Evolutionary conservation across 2,797 vertebrate genomes (phyloP).

Genomic region (Phylloscopus collybita): DNA sequence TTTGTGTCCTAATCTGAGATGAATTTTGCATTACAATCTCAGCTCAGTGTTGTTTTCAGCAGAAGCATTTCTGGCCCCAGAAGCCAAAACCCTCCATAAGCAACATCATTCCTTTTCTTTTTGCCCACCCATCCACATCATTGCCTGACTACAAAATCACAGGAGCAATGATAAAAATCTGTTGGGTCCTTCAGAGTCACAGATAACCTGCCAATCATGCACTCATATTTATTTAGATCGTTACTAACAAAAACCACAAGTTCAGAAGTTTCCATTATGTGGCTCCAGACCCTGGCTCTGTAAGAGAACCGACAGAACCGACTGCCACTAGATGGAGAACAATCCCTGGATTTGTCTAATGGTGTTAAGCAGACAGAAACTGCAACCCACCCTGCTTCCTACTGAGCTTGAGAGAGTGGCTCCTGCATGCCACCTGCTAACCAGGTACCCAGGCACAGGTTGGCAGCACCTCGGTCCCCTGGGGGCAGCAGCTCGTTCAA

Average conservation of each 20-base stretch:
- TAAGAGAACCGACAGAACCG: not conserved
- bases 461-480: not conserved
- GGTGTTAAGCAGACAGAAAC: not conserved
- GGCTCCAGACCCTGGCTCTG: not conserved
- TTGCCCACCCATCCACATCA: not conserved
- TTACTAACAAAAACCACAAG: not conserved
- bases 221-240: not conserved
- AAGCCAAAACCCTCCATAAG: not conserved
- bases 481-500: not conserved
- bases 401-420: accelerated
- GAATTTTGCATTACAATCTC: not conserved
- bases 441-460: not conserved
- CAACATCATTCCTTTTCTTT: not conserved
- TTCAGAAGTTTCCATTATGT: not conserved
- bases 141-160: not conserved
- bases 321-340: not conserved
- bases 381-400: not conserved
- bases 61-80: not conserved
- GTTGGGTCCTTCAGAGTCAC: not conserved
- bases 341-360: not conserved
- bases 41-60: not conserved
- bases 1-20: not conserved
- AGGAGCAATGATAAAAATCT: not conserved
- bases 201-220: not conserved
- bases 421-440: not conserved